Base-by-base conservation (phyloP, 2,113 vertebrate species). In the Mastomys natalensis region DNA sequence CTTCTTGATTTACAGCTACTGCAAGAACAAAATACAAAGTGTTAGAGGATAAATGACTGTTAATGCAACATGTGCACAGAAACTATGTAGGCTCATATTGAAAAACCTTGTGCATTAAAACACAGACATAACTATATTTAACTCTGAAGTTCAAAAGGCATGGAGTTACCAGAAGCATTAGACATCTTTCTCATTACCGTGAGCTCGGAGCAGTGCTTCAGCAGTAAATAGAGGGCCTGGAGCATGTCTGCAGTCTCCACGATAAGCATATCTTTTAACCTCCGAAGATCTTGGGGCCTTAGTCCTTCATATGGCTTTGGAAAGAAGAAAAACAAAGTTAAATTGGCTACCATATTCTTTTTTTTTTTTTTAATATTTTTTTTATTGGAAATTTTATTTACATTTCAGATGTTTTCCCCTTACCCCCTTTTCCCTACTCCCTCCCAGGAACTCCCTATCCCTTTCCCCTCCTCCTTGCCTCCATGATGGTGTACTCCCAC, bases 201-300 rank as follows among this genome's bases (percentile, higher is more conserved):
- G 99, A 94, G 99, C 99, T 92, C 99, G 99, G 85, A 99, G 99
- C 68, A 99, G 98, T 95, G 99, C 99, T 98, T 99, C 99, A 94
- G 99, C 99, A 95, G 99, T 99, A 95, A 99, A 99, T 22, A 99
- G 99, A 0, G 99, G 55, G 99, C 99, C 97, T 99, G 99, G 92
- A 99, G 99, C 99, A 99, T 99, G 98, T 99, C 99, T 74, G 99
- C 99, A 37, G 99, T 99, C 98, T 99, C 99, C 98, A 99, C 99
- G 5, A 99, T 99, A 98, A 99, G 98, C 99, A 99, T 99, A 98
- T 99, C 99, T 98, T 99, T 99, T 85, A 99, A 98, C 97, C 98
- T 99, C 48, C 99, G 99, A 81, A 99, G 98, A 95, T 99, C 99
- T 98, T 99, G 99, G 96, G 99, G 99, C 87, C 99, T 98, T 94